phyloP scores from a whole-genome alignment of 2,797 vertebrate genomes.

The Pampus argenteus region DNA sequence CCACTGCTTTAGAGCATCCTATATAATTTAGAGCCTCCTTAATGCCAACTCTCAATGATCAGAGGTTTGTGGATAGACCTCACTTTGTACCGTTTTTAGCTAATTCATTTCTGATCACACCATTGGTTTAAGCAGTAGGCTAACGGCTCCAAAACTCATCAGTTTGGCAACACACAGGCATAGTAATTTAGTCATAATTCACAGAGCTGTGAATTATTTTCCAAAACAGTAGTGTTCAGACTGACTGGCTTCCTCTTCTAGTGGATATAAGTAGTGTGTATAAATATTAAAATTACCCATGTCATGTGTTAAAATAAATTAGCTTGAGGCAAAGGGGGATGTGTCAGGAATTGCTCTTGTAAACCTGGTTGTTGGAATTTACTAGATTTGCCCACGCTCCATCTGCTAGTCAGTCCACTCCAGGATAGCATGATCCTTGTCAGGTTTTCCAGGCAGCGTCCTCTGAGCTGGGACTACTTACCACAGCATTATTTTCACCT shows the following conservation, averaged over 20 bases:
- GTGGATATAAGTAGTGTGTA: slow-evolving; percentile 18
- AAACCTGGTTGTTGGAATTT: slow-evolving; percentile 63
- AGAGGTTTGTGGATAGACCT: slow-evolving; percentile 18
- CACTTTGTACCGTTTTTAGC: not conserved
- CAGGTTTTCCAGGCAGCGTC: slow-evolving; percentile 73
- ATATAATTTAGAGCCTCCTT: not conserved
- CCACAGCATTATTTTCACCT: slow-evolving; percentile 83
- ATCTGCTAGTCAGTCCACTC: slow-evolving; percentile 64
- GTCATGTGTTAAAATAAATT: slow-evolving; percentile 47
- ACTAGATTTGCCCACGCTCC: slow-evolving; percentile 69
- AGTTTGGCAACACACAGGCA: not conserved
- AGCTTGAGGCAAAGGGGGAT: slow-evolving; percentile 53
- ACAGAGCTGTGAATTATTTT: slow-evolving; percentile 23
- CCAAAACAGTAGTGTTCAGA: not conserved
- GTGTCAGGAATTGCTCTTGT: slow-evolving; percentile 50
- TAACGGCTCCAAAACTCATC: not conserved
- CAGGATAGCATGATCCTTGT: slow-evolving; percentile 47
- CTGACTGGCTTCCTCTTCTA: slow-evolving; percentile 4
- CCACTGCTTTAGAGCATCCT: not conserved
- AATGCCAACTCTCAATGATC: not conserved
- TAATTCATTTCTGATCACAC: slow-evolving; percentile 14
- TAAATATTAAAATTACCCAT: slow-evolving; percentile 32
- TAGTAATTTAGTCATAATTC: not conserved
- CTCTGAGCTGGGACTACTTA: slow-evolving; percentile 83
- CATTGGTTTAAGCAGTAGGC: not conserved